These are phyloP conservation scores for Aldabrachelys gigantea DNA, from an alignment of 2,113 vertebrate genomes.

Conservation along the genomic window DNA sequence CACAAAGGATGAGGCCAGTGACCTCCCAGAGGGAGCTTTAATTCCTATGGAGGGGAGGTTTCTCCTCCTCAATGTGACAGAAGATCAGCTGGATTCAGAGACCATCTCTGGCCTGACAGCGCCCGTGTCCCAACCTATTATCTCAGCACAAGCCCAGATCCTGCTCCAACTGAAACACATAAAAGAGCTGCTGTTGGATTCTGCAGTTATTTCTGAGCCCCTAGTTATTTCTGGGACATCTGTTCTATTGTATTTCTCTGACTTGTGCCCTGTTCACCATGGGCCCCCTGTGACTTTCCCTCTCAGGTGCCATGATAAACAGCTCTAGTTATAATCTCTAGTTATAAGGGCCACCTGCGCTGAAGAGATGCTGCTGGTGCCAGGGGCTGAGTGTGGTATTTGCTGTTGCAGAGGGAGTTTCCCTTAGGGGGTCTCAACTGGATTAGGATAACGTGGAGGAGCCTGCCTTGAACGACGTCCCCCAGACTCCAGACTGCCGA, in stretches of 20 bases:
- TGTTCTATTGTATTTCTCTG: not conserved
- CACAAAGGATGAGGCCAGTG: no score
- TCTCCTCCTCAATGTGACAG: not conserved
- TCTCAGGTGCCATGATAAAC: no score
- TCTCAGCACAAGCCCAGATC: not conserved
- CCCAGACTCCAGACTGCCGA: no score
- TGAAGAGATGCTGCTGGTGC: no score
- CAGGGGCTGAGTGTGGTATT: no score
- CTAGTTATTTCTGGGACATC: not conserved
- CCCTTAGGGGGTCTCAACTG: no score
- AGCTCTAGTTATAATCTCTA: no score
- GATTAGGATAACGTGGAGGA: no score
- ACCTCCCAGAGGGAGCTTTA: no score
- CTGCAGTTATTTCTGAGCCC: not conserved
- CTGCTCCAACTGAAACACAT: not conserved
- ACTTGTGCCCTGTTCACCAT: not conserved
- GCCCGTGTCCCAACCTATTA: not conserved
- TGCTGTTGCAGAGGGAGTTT: no score
- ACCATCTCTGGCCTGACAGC: not conserved
- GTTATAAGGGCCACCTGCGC: accelerated
- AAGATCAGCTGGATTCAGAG: not conserved
- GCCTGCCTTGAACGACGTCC: no score
- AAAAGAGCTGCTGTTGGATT: not conserved
- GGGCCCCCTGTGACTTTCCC: not conserved
- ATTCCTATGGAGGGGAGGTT: no score